These are phyloP conservation scores for Rotaria socialis DNA, from an alignment of 2,888 invertebrate species.

Conservation along the genomic window DNA sequence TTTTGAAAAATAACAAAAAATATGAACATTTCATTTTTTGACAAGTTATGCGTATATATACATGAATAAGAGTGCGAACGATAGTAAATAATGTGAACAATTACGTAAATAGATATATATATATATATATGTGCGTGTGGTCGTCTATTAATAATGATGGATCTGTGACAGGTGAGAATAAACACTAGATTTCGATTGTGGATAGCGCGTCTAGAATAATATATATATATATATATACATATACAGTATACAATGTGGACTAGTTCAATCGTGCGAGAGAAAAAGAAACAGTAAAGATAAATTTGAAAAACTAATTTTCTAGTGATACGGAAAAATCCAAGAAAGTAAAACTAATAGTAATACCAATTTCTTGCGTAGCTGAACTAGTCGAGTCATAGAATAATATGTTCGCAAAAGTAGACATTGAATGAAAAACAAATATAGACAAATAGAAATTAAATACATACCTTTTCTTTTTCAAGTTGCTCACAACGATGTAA, in stretches of 20 bases:
- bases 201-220: neutral
- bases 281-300: neutral
- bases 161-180: constrained; percentile 12
- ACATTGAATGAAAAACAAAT: neutral
- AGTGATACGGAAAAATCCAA: neutral
- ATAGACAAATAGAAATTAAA: neutral
- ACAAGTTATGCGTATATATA: neutral
- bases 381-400: constrained; percentile 23
- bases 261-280: neutral
- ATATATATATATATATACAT: neutral
- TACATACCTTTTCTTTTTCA: constrained; percentile 26
- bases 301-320: neutral
- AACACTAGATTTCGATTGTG: neutral
- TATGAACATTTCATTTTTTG: neutral
- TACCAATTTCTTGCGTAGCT: constrained; percentile 36
- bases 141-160: neutral
- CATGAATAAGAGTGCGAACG: neutral
- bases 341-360: neutral
- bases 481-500: constrained; percentile 20
- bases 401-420: neutral
- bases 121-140: neutral
- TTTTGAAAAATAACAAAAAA: neutral
- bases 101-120: neutral
- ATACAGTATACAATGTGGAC: neutral
- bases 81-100: neutral